Evolutionary conservation across 1,140 invertebrate species (phyloP).

Genomic region (Bombus superbus): DNA sequence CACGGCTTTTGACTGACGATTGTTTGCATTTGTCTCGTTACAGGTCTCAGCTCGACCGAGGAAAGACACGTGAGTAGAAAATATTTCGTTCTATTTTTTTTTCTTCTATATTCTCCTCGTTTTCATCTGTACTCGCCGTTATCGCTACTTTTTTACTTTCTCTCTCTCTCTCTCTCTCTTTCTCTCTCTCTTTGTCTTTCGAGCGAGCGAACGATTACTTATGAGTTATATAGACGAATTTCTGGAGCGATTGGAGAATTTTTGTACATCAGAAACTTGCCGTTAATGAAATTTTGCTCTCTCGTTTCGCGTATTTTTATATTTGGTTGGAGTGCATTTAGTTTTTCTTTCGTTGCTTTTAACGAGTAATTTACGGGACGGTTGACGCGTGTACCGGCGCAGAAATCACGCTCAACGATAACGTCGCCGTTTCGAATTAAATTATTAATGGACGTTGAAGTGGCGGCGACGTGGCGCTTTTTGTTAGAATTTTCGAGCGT

Average conservation of each 20-base stretch:
- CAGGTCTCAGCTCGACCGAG: conserved; percentile 87
- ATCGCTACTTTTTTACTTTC: background rate
- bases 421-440: conserved; percentile 26
- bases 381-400: background rate
- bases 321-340: background rate
- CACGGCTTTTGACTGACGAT: conserved; percentile 48
- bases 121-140: background rate
- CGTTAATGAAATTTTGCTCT: background rate
- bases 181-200: background rate
- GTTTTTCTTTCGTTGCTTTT: background rate
- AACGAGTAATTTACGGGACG: conserved; percentile 22
- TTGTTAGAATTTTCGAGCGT: conserved; percentile 19
- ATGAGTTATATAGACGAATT: background rate
- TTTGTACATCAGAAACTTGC: background rate
- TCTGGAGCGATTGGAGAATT: background rate
- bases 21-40: conserved; percentile 76
- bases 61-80: conserved; percentile 87
- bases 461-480: background rate
- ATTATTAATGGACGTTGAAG: conserved; percentile 42
- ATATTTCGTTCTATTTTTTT: conserved; percentile 42
- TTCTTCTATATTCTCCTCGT: conserved; percentile 33
- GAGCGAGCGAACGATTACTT: background rate
- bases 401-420: conserved; percentile 24
- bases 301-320: background rate
- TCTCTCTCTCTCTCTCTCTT: background rate